A percentile compares a stretch with the other conserved stretches of the same genome.
Conservation (phyloP, 2,113 vertebrate species). For the Cercocebus atys region DNA sequence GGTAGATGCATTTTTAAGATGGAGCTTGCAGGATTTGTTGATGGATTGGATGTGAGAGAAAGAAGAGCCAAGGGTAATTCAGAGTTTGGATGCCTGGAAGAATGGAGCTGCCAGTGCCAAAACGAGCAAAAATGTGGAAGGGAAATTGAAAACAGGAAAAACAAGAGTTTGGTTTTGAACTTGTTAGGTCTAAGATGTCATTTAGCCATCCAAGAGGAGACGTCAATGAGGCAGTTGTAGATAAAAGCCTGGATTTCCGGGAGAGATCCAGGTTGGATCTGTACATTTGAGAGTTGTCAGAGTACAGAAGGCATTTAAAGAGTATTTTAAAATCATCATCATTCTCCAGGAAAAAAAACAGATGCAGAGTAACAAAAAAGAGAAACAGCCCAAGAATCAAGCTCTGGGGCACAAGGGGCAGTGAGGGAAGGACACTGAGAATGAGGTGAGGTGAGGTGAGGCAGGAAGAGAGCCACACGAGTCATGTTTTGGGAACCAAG, state of each 20-base stretch:
- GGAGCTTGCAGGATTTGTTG: neutral
- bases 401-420: neutral
- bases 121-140: neutral
- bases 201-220: neutral
- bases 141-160: neutral
- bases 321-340: neutral
- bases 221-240: neutral
- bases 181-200: neutral
- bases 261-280: neutral
- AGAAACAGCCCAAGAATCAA: neutral
- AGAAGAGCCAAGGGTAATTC: neutral
- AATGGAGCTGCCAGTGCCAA: neutral
- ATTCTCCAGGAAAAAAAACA: neutral
- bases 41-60: neutral
- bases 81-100: neutral
- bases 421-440: neutral
- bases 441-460: neutral
- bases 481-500: neutral
- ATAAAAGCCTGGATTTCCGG: neutral
- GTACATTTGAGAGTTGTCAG: neutral
- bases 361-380: neutral
- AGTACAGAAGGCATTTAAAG: neutral
- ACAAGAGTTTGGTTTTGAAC: neutral
- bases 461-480: neutral
- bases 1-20: neutral